These are phyloP conservation scores for Monopterus albus DNA, from an alignment of 2,113 vertebrate species.

Conservation along the genomic window DNA sequence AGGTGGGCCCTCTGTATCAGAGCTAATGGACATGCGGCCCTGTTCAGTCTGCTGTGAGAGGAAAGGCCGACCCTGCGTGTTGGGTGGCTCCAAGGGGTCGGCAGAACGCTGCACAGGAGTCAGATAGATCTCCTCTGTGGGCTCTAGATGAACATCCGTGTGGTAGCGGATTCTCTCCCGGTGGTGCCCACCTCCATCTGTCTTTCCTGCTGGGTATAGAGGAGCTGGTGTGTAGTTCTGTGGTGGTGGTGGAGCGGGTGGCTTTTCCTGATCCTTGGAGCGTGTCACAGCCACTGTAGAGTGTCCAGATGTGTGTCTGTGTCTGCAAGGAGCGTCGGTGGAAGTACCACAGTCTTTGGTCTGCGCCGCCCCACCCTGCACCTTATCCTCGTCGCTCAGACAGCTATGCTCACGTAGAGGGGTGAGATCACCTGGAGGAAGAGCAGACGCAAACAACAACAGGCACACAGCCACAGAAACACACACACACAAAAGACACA, in stretches of 20 bases:
- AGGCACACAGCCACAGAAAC: slow-evolving; percentile 17
- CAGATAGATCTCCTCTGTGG: slow-evolving; percentile 97
- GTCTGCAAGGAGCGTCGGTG: slow-evolving; percentile 89
- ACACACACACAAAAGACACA: slow-evolving; percentile 24
- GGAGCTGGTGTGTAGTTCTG: slow-evolving; percentile 78
- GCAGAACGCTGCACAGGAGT: slow-evolving; percentile 92
- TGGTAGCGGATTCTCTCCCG: slow-evolving; percentile 92
- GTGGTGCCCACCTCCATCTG: slow-evolving; percentile 77
- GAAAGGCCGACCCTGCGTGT: slow-evolving; percentile 81
- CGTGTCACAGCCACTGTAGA: slow-evolving; percentile 46
- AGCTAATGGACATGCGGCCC: slow-evolving; percentile 94
- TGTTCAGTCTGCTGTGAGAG: slow-evolving; percentile 87
- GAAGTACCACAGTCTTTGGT: slow-evolving; percentile 97
- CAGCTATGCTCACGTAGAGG: slow-evolving; percentile 93
- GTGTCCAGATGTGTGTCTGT: slow-evolving; percentile 84
- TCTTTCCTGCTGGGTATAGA: slow-evolving; percentile 76
- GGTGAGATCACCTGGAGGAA: slow-evolving; percentile 87
- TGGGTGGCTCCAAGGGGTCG: slow-evolving; percentile 78
- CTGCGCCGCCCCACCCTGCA: slow-evolving; percentile 82
- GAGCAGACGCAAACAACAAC: slow-evolving; percentile 1
- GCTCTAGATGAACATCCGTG: slow-evolving; percentile 89
- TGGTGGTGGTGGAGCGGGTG: slow-evolving; percentile 76
- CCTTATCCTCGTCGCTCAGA: slow-evolving; percentile 93
- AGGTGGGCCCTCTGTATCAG: slow-evolving; percentile 88
- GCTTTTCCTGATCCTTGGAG: slow-evolving; percentile 73